These are phyloP conservation scores for Drosophila bifasciata DNA, from an alignment of 1,140 invertebrate genomes.

Conservation along the genomic window DNA sequence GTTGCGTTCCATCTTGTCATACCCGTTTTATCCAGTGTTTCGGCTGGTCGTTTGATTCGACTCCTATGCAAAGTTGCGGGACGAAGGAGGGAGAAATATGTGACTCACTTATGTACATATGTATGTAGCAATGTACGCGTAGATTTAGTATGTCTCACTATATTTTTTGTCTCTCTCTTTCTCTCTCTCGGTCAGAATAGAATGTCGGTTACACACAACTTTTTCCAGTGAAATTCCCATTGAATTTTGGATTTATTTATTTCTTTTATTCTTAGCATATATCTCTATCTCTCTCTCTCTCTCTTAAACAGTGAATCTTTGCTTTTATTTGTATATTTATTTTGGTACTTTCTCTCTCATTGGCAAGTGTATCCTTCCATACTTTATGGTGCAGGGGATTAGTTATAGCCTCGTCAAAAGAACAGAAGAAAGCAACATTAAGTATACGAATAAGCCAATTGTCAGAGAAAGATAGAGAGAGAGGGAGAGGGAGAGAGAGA, in stretches of 20 bases:
- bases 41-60: constrained; percentile 26
- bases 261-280: too few species aligned
- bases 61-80: constrained; percentile 29
- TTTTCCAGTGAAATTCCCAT: constrained; percentile 21
- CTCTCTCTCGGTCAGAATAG: neutral
- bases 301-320: neutral
- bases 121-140: too few species aligned
- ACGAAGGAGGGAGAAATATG: neutral
- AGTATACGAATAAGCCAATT: too few species aligned
- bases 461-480: too few species aligned
- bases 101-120: constrained; percentile 19
- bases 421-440: too few species aligned
- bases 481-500: too few species aligned
- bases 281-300: too few species aligned
- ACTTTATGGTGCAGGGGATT: too few species aligned
- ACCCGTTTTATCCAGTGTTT: constrained; percentile 2
- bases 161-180: too few species aligned
- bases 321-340: neutral
- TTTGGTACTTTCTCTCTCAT: neutral
- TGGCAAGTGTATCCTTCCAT: too few species aligned
- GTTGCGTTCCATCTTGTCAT: constrained; percentile 8
- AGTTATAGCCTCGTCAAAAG: too few species aligned
- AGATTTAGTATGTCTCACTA: constrained; percentile 2
- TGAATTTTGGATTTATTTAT: neutral
- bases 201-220: constrained; percentile 47